Base-by-base conservation (phyloP, 2,888 invertebrate species). In the Luffia ferchaultella region DNA sequence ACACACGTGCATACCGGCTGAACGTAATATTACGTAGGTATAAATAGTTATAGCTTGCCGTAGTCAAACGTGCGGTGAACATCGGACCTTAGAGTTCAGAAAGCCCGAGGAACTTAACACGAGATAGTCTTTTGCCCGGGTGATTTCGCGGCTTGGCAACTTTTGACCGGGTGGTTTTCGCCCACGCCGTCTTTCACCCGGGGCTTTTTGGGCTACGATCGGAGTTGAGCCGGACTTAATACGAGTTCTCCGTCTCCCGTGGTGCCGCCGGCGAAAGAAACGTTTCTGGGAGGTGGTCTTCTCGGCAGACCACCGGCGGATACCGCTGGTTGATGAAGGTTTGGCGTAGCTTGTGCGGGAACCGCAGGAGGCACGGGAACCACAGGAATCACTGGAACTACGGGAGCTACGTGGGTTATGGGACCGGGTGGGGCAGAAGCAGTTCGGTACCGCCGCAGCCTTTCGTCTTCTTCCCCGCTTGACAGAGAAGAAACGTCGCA, bases 201-300 rank as follows among this genome's bases (percentile, higher is more conserved):
- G 42, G 47, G 50, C 48, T n/a, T n/a, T n/a, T n/a, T n/a, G n/a
- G n/a, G 30, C 30, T 30, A 30, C 43, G 17, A 42, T n/a, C 17
- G 73, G 86, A 89, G 75, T 65, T 88, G 88, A 56, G 88, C 85
- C 58, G 88, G 88, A 63, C 88, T 88, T 61, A 89, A 84, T 55
- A 89, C 87, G 55, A 89, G 87, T 57, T 88, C 89, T 63, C 78
- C 80, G 76, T 80, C 80, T 52, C 72, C 72, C 2, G 42, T 16
- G 18, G 76, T 59, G 70, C 87, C 76, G 42, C 76, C 59, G 70
- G 87, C 76, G 76, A 86, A 74, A 63, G 83, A 76, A 54, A 85
- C 74, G 76, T 85, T 76, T 60, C 86, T 66, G 19, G 79, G 76
- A 53, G 60, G 55, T 41, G 40, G 64, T 12, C 5, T 55, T 45